Evolutionary conservation across 2,888 invertebrate genomes (phyloP).

Genomic region (Tipula confusa): DNA sequence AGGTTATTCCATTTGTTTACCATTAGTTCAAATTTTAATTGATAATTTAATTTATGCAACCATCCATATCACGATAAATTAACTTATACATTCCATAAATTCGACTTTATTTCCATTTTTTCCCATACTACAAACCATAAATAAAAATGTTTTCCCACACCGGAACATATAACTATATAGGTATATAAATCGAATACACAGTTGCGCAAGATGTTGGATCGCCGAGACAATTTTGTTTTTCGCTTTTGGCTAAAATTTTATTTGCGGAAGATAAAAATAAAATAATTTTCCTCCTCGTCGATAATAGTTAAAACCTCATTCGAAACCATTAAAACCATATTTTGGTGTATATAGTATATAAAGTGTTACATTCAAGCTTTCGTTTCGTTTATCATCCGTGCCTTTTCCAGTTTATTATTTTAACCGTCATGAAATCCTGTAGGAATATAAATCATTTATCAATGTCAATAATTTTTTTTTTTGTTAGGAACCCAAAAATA

Average conservation of each 20-base stretch:
- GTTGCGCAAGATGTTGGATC: not conserved
- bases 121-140: no score
- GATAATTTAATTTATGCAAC: no score
- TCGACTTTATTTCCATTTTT: no score
- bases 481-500: not conserved
- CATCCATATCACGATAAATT: no score
- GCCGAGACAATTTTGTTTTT: not conserved
- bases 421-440: not conserved
- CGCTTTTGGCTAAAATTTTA: no score
- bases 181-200: not conserved
- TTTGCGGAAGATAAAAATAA: not conserved
- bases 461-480: not conserved
- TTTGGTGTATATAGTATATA: no score
- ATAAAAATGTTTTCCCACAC: no score
- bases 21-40: no score
- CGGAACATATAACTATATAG: not conserved
- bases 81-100: no score
- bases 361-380: not conserved
- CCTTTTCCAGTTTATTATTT: not conserved
- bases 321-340: slow-evolving; percentile 3
- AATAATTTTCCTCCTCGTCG: not conserved
- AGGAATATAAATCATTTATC: slow-evolving; percentile 12
- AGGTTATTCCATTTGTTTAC: no score
- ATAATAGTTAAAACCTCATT: not conserved
- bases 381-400: not conserved